Base-by-base conservation (phyloP, 2,113 vertebrate species). In the Trematomus loennbergii region DNA sequence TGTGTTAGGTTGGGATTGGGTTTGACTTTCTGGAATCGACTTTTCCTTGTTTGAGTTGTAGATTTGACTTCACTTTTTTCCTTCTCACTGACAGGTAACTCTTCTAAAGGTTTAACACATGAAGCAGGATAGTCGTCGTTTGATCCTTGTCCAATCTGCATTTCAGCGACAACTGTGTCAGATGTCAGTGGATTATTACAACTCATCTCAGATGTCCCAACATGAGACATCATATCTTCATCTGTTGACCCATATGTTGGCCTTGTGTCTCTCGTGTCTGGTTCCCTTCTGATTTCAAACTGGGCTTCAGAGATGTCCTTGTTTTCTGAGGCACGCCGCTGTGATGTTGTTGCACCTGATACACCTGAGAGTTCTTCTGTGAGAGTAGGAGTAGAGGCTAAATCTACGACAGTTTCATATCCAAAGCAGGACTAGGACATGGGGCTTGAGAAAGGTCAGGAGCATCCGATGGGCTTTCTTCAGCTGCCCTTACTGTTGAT, bases 1-100 rank as follows among this genome's bases (percentile, higher is more conserved):
- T 46, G 74, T 6, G 50, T 1, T 8, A 87, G 11, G 46, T 86
- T 82, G 29, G 85, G 78, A 78, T 79, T 86, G 40, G 85, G 81
- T 71, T 85, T 89, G 52, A 86, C 71, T 79, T 73, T 88, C 18
- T 54, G 67, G n/a, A 84, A 73, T 45, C 78, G 75, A 50, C 29
- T 73, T 43, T 11, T 82, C 50, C 33, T 79, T 1, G 36, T 16
- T 9, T 65, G 64, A 5, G 0, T 29, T 5, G 72, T 1, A 36
- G 62, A 33, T 52, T n/a, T 10, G 3, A 10, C 67, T 20, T 69
- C 53, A 20, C 17, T 62, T 1, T 45, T 53, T 50, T 61, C 70
- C 46, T 64, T 57, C 59, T 74, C 62, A 64, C 49, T 48, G 12
- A 36, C 59, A 12, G 80, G 20, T 33, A 22, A 53, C 3, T 29